Percentiles rank a stretch among this genome's conserved stretches.
Evolutionary conservation across 1,140 invertebrate species (phyloP).

Genomic region (Augochlora pura): DNA sequence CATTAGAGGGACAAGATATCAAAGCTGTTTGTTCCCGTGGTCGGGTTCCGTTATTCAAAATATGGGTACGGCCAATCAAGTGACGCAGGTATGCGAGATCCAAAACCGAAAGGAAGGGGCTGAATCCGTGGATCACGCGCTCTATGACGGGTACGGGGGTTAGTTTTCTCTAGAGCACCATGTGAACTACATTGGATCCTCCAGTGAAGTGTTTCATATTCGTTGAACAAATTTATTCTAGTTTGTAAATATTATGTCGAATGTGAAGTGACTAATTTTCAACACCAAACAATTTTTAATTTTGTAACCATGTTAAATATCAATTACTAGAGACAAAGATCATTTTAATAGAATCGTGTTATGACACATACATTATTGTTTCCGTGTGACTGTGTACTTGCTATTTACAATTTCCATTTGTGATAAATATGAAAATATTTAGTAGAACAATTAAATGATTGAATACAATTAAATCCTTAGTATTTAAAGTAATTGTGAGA

Average conservation of each 20-base stretch:
- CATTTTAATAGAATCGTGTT: too few relatives aligned
- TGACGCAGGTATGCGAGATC: constrained; percentile 60
- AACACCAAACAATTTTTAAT: too few relatives aligned
- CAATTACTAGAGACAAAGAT: too few relatives aligned
- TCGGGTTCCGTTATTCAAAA: constrained; percentile 33
- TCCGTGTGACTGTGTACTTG: too few relatives aligned
- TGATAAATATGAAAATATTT: too few relatives aligned
- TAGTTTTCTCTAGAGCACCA: constrained; percentile 53
- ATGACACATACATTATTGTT: too few relatives aligned
- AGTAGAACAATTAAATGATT: too few relatives aligned
- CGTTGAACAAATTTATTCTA: neutral
- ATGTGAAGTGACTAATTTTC: neutral
- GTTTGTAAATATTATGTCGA: neutral
- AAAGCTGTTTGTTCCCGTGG: neutral
- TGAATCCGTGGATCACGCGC: constrained; percentile 42
- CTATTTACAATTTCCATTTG: too few relatives aligned
- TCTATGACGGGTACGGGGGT: constrained; percentile 37
- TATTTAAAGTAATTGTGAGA: too few relatives aligned
- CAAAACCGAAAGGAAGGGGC: constrained; percentile 53
- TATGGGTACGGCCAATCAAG: constrained; percentile 58
- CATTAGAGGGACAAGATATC: neutral
- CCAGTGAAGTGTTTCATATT: neutral
- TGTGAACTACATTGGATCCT: constrained; percentile 23
- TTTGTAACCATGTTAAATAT: too few relatives aligned
- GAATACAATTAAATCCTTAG: too few relatives aligned